Conservation (phyloP, 2,113 vertebrate species). For the Deroptyus accipitrinus region DNA sequence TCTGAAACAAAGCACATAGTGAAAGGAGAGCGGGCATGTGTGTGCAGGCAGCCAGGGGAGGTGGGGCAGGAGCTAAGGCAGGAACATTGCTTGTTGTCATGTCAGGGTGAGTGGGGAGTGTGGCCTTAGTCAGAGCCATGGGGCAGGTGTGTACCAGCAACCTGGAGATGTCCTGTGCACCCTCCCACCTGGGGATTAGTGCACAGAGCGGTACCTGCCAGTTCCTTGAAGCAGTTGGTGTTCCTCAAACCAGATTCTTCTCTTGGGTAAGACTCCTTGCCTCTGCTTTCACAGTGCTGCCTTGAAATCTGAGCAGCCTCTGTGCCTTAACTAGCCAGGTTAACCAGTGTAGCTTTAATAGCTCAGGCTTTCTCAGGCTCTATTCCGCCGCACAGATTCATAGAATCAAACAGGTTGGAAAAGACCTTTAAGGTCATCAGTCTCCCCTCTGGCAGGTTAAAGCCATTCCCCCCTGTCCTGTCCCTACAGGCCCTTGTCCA, state of each 20-base stretch:
- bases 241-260: background rate
- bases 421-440: background rate
- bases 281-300: background rate
- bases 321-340: background rate
- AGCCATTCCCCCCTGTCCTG: background rate
- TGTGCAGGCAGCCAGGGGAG: background rate
- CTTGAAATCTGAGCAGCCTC: background rate
- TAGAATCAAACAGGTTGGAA: background rate
- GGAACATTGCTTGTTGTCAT: rapidly evolving
- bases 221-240: background rate
- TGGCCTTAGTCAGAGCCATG: background rate
- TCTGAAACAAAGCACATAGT: background rate
- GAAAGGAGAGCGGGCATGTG: background rate
- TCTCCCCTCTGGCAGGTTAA: background rate
- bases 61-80: background rate
- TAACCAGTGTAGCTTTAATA: background rate
- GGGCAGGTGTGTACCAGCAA: background rate
- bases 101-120: background rate
- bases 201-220: background rate
- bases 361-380: background rate
- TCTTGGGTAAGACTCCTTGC: background rate
- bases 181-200: background rate
- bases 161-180: background rate
- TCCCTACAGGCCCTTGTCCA: background rate
- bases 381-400: background rate